Percentiles rank a stretch among this genome's conserved stretches.
Conservation (phyloP, 2,113 vertebrate genomes). For the Passer montanus region DNA sequence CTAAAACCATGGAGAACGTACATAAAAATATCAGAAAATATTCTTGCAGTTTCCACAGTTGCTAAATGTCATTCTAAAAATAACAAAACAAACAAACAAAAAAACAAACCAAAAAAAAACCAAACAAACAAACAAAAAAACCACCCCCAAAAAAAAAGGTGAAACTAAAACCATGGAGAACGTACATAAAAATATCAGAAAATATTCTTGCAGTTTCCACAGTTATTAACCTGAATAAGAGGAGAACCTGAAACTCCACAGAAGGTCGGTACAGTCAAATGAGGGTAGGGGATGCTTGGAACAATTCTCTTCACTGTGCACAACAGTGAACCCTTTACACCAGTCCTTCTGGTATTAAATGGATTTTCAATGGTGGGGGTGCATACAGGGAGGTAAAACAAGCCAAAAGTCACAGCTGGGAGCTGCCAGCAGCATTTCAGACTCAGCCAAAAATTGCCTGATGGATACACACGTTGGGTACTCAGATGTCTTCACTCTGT, state of each 20-base stretch:
- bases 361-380: constrained; percentile 13
- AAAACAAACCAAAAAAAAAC: too few species aligned
- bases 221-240: background rate
- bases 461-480: background rate
- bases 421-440: constrained; percentile 1
- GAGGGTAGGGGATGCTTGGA: background rate
- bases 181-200: background rate
- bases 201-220: background rate
- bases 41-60: background rate
- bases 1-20: background rate
- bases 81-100: too few species aligned
- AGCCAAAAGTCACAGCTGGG: constrained; percentile 46
- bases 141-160: too few species aligned
- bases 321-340: background rate
- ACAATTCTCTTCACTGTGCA: background rate
- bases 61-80: background rate
- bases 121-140: too few species aligned
- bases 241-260: background rate
- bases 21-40: background rate
- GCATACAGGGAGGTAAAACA: background rate
- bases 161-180: background rate
- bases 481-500: background rate
- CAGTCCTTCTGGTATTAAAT: background rate
- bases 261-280: background rate
- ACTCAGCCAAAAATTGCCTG: background rate